A percentile compares a stretch with the other conserved stretches of the same genome.
Conservation (phyloP, 2,113 vertebrate species). For the Eonycteris spelaea region DNA sequence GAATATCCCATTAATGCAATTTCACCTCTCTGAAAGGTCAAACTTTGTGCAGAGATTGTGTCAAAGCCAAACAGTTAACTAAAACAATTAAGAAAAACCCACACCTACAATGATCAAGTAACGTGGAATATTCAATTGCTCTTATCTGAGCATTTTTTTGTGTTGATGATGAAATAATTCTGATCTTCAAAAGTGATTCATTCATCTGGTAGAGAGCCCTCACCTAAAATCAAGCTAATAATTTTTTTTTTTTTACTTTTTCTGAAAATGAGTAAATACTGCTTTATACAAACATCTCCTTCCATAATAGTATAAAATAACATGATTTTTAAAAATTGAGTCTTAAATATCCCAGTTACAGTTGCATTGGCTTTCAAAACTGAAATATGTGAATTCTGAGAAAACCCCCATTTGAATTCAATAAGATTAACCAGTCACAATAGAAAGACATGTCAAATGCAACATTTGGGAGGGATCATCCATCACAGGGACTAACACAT, state of each 20-base stretch:
- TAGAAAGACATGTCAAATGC: constrained; percentile 1
- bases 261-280: not conserved
- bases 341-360: not conserved
- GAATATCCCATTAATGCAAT: not conserved
- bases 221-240: not conserved
- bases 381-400: constrained; percentile 12
- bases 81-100: not conserved
- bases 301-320: not conserved
- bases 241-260: not conserved
- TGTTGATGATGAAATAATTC: constrained; percentile 29
- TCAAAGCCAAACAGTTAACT: not conserved
- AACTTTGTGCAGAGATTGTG: not conserved
- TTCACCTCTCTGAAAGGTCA: not conserved
- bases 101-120: not conserved
- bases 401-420: not conserved
- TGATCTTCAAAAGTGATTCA: not conserved
- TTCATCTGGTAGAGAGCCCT: not conserved
- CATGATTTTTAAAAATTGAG: not conserved
- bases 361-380: constrained; percentile 17
- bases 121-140: not conserved
- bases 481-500: not conserved
- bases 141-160: not conserved
- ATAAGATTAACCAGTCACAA: constrained; percentile 21
- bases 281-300: not conserved
- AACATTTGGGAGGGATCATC: not conserved